phyloP scores from a whole-genome alignment of 92 coral and sea anemone genomes.

The Blastomussa wellsi region DNA sequence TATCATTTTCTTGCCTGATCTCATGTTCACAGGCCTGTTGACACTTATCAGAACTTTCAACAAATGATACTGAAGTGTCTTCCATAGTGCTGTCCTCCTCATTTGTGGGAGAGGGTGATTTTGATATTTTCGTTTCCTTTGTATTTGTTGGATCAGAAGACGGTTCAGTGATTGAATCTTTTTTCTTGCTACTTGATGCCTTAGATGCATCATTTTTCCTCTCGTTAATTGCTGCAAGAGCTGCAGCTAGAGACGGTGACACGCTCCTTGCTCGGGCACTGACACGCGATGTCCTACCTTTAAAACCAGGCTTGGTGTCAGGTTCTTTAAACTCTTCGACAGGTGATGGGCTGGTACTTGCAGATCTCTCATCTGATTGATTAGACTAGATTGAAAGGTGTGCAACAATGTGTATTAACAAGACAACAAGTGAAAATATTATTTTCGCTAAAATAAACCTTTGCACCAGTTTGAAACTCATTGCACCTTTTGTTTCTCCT shows the following conservation, averaged over 20 bases:
- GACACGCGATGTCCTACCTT: constrained; percentile 61
- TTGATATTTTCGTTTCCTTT: constrained; percentile 17
- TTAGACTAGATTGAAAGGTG: constrained; percentile 40
- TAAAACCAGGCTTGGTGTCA: constrained; percentile 65
- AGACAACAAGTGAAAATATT: not conserved
- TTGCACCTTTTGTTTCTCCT: too few relatives aligned
- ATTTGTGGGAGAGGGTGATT: constrained; percentile 9
- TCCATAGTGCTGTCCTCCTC: constrained; percentile 31
- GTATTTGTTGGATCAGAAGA: not conserved
- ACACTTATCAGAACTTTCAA: constrained; percentile 43
- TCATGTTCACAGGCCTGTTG: constrained; percentile 40
- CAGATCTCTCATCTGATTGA: constrained; percentile 81
- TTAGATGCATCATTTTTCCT: constrained; percentile 19
- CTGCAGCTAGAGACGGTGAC: constrained; percentile 50
- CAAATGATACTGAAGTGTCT: constrained; percentile 9
- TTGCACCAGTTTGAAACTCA: too few relatives aligned
- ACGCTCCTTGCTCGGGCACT: constrained; percentile 69
- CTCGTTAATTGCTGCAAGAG: constrained; percentile 37
- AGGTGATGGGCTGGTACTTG: constrained; percentile 90
- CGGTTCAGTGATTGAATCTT: constrained; percentile 26
- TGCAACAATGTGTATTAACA: not conserved
- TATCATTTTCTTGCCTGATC: constrained; percentile 24
- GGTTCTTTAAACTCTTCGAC: constrained; percentile 92
- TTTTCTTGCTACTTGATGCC: constrained; percentile 18
- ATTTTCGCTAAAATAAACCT: too few relatives aligned